Evolutionary conservation across 2,888 invertebrate genomes (phyloP), one percentile per base, ranked within the genome.

Genomic region (Helleia helle): DNA sequence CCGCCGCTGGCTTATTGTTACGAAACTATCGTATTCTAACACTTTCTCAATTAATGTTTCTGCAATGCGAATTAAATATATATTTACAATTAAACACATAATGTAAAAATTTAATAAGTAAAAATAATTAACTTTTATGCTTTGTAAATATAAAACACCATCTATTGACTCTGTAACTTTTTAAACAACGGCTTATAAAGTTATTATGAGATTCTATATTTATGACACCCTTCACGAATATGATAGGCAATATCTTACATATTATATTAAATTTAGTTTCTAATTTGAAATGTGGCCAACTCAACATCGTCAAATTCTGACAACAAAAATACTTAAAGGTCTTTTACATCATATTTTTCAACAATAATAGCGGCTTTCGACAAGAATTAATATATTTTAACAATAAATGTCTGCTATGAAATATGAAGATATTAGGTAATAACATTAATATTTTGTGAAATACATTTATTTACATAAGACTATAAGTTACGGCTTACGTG

Each of bases 241-340:
- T n/a, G 5, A 18, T 18, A 28, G 15, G 22, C n/a, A 18, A 29
- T 22, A 9, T 22, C 11, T 37, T 11, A n/a, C 27, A 12, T 11
- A 3, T 29, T 29, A 13, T 29, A 8, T n/a, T n/a, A n/a, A n/a
- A n/a, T n/a, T n/a, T n/a, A n/a, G n/a, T n/a, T n/a, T 22, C 7
- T 22, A 22, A 65, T 68, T 77, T 76, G 76, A 77, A 72, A 68
- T 63, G 65, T 58, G 68, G 76, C 77, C 77, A 76, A 77, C 63
- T 65, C 55, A 70, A 54, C 57, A 66, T 61, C 59, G 62, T 49
- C 65, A 61, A 73, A 71, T 63, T 67, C 70, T 71, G 67, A 68
- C 72, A 65, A 62, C 55, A 65, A 70, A 70, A 62, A 59, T 49
- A 58, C 62, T 62, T 64, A 71, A 62, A 71, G 69, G 71, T 65